Base-by-base conservation (phyloP, 2,797 vertebrate species). In the Gymnodraco acuticeps region DNA sequence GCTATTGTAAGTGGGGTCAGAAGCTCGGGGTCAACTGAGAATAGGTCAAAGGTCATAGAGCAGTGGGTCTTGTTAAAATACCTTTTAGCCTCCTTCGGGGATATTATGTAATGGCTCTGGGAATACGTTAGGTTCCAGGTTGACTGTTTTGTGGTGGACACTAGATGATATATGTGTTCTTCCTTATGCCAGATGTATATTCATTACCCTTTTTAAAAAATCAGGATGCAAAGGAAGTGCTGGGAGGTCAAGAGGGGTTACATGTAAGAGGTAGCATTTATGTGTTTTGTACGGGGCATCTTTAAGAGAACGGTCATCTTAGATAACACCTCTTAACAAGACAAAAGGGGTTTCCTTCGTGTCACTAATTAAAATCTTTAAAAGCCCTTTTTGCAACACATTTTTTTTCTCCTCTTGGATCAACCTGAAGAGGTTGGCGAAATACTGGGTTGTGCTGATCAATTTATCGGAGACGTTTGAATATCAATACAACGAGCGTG, bases 11-110 rank as follows among this genome's bases (percentile, higher is more conserved):
- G 90, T 93, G 92, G 92, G 94, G 92, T 94, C 93, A 94, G 89
- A 71, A 87, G 92, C 90, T 80, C 16, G 42, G 83, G 91, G 92
- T 94, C 92, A 92, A 84, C 88, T 73, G 63, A 86, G 80, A 84
- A 88, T 82, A 85, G 92, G 92, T 93, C 84, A 94, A 82, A 91
- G 93, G 92, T 94, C 85, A 77, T 42, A 59, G 87, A 89, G 92
- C 89, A 88, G 81, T 77, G 88, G 91, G 92, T 93, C 94, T 94
- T 94, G 90, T 95, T 94, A 95, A 95, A 95, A 93, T 93, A 90
- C 90, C 91, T 94, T 94, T 95, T 94, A 93, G 87, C 89, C 90
- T 92, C 91, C 93, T 94, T 92, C 84, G 89, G 93, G 92, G 93
- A 93, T 93, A 83, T 94, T 93, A 93, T 91, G 92, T 92, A 93